Conservation (phyloP, 2,888 invertebrate species). For the Homarus gammarus region DNA sequence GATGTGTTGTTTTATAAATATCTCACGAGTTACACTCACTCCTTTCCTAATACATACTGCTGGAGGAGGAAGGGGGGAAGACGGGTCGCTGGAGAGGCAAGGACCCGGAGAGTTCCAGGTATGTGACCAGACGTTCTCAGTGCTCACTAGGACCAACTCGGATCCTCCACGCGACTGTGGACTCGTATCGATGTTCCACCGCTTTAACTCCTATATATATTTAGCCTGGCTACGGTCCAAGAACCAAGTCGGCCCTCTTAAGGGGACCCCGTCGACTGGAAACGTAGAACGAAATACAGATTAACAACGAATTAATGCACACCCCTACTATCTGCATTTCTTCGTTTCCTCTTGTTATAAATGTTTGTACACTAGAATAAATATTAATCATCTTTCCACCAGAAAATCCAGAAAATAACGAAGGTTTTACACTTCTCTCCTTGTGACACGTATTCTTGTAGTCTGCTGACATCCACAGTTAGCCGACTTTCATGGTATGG, state of each 20-base stretch:
- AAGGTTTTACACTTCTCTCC: neutral
- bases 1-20: slow-evolving; percentile 49
- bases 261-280: slow-evolving; percentile 56
- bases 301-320: slow-evolving; percentile 36
- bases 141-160: slow-evolving; percentile 46
- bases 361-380: neutral
- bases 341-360: slow-evolving; percentile 20
- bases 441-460: neutral
- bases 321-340: slow-evolving; percentile 26
- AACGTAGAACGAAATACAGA: slow-evolving; percentile 45
- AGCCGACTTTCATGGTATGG: slow-evolving; percentile 23
- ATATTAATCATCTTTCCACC: too few relatives aligned
- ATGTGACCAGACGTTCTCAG: slow-evolving; percentile 34
- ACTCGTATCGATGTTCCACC: slow-evolving; percentile 60
- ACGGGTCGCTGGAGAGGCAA: slow-evolving; percentile 14
- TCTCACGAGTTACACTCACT: slow-evolving; percentile 3
- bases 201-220: slow-evolving; percentile 62
- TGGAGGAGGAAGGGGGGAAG: neutral
- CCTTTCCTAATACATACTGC: slow-evolving; percentile 5
- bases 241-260: slow-evolving; percentile 58
- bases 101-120: slow-evolving; percentile 11
- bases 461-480: neutral
- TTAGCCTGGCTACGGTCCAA: slow-evolving; percentile 56
- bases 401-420: too few relatives aligned
- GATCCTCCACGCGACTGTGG: slow-evolving; percentile 53